Percentiles rank a stretch among this genome's conserved stretches.
Evolutionary conservation across 2,888 invertebrate genomes (phyloP).

Genomic region (Pammene aurita): DNA sequence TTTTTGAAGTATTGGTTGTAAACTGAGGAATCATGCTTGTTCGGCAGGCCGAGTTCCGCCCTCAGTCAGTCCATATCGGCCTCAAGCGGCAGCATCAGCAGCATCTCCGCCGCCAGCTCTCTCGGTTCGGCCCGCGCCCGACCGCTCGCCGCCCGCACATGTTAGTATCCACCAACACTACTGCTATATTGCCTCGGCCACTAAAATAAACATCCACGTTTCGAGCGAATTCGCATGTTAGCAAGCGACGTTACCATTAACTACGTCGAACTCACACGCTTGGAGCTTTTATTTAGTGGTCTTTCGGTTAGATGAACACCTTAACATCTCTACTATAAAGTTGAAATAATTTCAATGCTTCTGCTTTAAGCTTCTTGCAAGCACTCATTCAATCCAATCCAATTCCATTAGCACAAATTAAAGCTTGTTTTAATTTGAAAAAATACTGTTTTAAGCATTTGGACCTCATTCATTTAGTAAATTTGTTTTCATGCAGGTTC

Average conservation of each 20-base stretch:
- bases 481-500: constrained; percentile 76
- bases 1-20: constrained; percentile 3
- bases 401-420: constrained; percentile 18
- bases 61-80: constrained; percentile 89
- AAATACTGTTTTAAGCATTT: no score
- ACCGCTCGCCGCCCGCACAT: constrained; percentile 88
- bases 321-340: no score
- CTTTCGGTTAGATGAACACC: no score
- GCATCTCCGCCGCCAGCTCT: constrained; percentile 83
- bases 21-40: constrained; percentile 42
- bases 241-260: no score
- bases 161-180: constrained; percentile 64
- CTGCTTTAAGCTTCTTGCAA: constrained; percentile 33
- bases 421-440: no score
- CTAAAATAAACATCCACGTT: no score
- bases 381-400: constrained; percentile 19
- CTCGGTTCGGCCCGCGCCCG: constrained; percentile 82
- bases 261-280: no score
- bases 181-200: not conserved
- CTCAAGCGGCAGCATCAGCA: constrained; percentile 83
- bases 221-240: no score
- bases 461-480: not conserved
- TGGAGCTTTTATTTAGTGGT: no score
- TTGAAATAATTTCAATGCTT: constrained; percentile 20
- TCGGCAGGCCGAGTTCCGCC: constrained; percentile 88